Percentiles rank a stretch among this genome's conserved stretches.
These are phyloP conservation scores for Trogon surrucura DNA, from an alignment of 2,113 vertebrate species.

Conservation along the genomic window DNA sequence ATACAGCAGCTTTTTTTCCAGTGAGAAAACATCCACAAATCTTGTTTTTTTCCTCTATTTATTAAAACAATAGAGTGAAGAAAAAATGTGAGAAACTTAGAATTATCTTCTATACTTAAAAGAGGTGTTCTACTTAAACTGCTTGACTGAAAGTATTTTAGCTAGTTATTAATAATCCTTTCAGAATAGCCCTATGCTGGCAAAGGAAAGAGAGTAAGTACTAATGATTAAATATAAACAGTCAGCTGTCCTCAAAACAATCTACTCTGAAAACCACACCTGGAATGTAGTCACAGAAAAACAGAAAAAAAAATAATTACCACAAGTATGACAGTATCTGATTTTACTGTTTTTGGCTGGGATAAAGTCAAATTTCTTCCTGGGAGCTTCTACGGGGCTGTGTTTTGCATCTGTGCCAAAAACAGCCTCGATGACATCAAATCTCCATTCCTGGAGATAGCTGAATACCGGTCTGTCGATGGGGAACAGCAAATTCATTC, in stretches of 20 bases:
- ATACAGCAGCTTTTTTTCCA: background rate
- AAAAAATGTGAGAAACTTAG: background rate
- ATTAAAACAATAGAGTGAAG: background rate
- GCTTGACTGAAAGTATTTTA: background rate
- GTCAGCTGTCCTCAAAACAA: constrained; percentile 7
- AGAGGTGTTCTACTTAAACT: background rate
- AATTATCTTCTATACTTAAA: background rate
- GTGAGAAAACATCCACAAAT: background rate
- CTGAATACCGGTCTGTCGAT: background rate
- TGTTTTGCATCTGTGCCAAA: background rate
- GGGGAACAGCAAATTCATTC: background rate
- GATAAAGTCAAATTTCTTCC: background rate
- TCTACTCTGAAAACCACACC: background rate
- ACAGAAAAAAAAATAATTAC: background rate
- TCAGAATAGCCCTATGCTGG: background rate
- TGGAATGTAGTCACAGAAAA: background rate
- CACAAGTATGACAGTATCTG: background rate
- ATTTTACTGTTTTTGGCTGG: background rate
- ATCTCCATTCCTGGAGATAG: background rate
- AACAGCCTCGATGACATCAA: background rate
- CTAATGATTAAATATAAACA: background rate
- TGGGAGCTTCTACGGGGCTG: background rate
- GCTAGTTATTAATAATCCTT: background rate
- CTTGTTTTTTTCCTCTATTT: background rate
- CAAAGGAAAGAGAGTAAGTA: background rate